A percentile compares a stretch with the other conserved stretches of the same genome.
These are phyloP conservation scores for Corydoras sp. DNA, from an alignment of 2,113 vertebrate genomes.

Conservation along the genomic window DNA sequence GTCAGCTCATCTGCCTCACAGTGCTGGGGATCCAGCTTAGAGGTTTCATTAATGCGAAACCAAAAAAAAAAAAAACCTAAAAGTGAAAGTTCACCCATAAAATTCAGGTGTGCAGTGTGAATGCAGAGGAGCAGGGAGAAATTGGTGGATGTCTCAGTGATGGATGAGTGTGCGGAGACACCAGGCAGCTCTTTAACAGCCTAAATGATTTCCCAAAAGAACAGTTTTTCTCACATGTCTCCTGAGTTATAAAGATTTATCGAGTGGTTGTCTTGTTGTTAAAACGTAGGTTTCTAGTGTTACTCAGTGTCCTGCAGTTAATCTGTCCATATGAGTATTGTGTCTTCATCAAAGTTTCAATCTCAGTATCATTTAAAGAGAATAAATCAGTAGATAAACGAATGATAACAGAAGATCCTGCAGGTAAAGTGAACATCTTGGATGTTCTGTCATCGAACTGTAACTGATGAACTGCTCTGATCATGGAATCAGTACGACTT, in stretches of 20 bases:
- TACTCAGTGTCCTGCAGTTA: no score
- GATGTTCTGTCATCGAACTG: no score
- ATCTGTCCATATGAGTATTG: no score
- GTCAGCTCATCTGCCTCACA: no score
- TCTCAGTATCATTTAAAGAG: neutral
- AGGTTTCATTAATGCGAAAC: neutral
- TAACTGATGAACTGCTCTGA: no score
- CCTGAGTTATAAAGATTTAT: conserved; percentile 21
- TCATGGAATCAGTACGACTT: no score
- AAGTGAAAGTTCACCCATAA: neutral
- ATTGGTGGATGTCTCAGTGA: neutral
- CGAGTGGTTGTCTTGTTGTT: neutral
- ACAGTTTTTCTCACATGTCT: neutral
- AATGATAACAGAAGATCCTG: no score
- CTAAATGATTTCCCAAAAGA: conserved; percentile 9
- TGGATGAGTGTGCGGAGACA: conserved; percentile 1
- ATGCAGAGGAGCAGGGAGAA: neutral
- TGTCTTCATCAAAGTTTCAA: neutral
- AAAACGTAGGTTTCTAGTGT: no score
- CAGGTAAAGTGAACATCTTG: no score
- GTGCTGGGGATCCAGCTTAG: no score
- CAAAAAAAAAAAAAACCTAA: neutral
- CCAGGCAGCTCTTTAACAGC: neutral
- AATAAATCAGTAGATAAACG: no score
- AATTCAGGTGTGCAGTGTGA: neutral